These are phyloP conservation scores for Dendropsophus ebraccatus DNA, from an alignment of 2,113 vertebrate genomes.

Conservation along the genomic window DNA sequence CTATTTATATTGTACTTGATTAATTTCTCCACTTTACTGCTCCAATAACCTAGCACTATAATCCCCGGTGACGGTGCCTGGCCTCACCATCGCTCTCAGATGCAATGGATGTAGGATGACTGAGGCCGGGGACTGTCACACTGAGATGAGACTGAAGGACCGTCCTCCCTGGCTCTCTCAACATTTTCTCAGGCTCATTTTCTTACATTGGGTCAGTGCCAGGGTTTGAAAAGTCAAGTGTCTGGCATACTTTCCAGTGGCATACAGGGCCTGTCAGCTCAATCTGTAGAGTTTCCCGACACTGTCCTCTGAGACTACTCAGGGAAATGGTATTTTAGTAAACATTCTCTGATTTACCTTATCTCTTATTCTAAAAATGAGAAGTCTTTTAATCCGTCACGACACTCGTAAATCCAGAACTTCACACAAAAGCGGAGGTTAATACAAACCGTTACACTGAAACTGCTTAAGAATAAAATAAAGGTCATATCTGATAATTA, in stretches of 20 bases:
- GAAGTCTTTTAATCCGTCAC: background rate
- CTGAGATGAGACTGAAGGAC: background rate
- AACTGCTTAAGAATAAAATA: too few species aligned
- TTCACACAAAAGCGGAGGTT: too few species aligned
- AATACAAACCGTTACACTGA: too few species aligned
- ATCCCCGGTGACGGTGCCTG: background rate
- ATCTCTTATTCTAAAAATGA: background rate
- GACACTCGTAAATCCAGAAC: too few species aligned
- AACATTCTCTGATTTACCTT: background rate
- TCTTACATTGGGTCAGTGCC: conserved; percentile 17
- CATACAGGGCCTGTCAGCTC: conserved; percentile 9
- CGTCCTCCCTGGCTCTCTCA: background rate
- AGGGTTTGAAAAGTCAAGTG: conserved; percentile 1
- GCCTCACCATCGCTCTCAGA: background rate
- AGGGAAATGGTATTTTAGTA: conserved; percentile 3
- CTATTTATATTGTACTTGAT: background rate
- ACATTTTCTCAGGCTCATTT: conserved; percentile 43
- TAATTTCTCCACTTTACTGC: background rate
- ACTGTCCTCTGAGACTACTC: background rate
- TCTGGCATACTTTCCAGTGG: conserved; percentile 45
- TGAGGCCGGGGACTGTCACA: background rate
- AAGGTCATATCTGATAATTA: too few species aligned
- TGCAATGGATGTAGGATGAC: background rate
- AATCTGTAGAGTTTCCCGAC: background rate
- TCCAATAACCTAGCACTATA: background rate